Evolutionary conservation across 2,888 invertebrate species (phyloP), one percentile per base, ranked within the genome.

Genomic region (Aproaerema taeniolella): DNA sequence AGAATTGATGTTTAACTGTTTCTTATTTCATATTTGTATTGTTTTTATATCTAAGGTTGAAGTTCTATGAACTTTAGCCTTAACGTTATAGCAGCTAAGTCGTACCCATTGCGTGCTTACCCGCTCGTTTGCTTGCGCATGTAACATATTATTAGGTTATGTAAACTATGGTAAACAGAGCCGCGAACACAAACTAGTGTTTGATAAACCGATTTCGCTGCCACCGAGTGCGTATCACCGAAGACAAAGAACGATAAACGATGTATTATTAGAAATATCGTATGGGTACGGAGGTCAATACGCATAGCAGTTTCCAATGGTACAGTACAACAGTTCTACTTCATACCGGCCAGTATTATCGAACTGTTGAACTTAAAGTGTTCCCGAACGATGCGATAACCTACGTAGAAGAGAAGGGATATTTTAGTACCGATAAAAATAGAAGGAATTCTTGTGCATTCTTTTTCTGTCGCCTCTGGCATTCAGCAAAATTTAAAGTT

Each of bases 181-280:
- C n/a, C n/a, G n/a, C n/a, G n/a, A n/a, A n/a, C n/a, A n/a, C n/a
- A n/a, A n/a, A n/a, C n/a, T n/a, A n/a, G n/a, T n/a, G n/a, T n/a
- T n/a, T n/a, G n/a, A n/a, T n/a, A n/a, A 37, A 16, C 20, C 16
- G 30, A 30, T 30, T 37, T 30, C 37, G 20, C 29, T 37, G 30
- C 30, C 30, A 30, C 16, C 26, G 30, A 52, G 52, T 61, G 56
- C 53, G 53, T 55, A 51, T 51, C 54, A 47, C 52, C 49, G 50
- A 51, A 60, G 59, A 69, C 65, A 66, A 65, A 69, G 67, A 53
- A 51, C 52, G 61, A 68, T 70, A 69, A 68, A 57, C 58, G 61
- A 58, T 53, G 52, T 75, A 79, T 79, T 67, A 76, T 72, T 79
- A 79, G 78, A 75, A 64, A 62, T 63, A 67, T 67, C 62, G 64